Conservation (phyloP, 92 coral and sea anemone species). For the Parazoanthus swiftii region DNA sequence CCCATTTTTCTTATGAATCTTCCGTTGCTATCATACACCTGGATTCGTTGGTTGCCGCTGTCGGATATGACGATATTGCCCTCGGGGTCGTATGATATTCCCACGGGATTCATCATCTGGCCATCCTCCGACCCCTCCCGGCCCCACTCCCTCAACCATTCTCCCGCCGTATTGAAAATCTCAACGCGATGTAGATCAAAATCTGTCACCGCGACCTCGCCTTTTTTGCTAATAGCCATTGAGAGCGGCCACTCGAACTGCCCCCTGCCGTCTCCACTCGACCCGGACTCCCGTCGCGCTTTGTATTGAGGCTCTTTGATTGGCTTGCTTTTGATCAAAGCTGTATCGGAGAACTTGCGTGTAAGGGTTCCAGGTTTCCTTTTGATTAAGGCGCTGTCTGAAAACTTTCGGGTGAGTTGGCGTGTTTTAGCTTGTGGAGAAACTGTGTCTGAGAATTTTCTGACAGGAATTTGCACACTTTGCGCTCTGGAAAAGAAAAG, state of each 20-base stretch:
- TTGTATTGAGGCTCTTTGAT: slow-evolving; percentile 38
- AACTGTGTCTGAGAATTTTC: slow-evolving; percentile 25
- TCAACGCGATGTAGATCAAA: slow-evolving; percentile 38
- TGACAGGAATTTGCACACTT: slow-evolving; percentile 11
- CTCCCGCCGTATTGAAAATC: slow-evolving; percentile 14
- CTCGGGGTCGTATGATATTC: slow-evolving; percentile 11
- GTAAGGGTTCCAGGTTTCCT: slow-evolving; percentile 27
- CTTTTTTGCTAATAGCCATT: slow-evolving; percentile 4
- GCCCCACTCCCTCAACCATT: slow-evolving; percentile 42
- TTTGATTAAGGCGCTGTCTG: slow-evolving; percentile 31
- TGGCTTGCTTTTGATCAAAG: slow-evolving; percentile 33
- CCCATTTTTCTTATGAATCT: slow-evolving; percentile 39
- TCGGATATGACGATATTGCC: slow-evolving; percentile 40
- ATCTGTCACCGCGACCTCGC: slow-evolving; percentile 38
- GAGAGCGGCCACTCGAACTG: slow-evolving; percentile 46
- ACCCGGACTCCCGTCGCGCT: slow-evolving; percentile 42
- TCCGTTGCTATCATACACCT: slow-evolving; percentile 35
- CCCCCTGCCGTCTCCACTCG: slow-evolving; percentile 39
- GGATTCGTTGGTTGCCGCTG: slow-evolving; percentile 36
- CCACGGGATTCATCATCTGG: slow-evolving; percentile 38
- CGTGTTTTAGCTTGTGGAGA: slow-evolving; percentile 23
- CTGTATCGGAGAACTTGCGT: slow-evolving; percentile 34
- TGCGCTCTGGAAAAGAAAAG: slow-evolving; percentile 14
- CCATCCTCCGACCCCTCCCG: slow-evolving; percentile 41
- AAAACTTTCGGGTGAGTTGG: slow-evolving; percentile 40